A percentile compares a stretch with the other conserved stretches of the same genome.
Evolutionary conservation across 2,888 invertebrate genomes (phyloP).

Genomic region (Anarsia innoxiella): DNA sequence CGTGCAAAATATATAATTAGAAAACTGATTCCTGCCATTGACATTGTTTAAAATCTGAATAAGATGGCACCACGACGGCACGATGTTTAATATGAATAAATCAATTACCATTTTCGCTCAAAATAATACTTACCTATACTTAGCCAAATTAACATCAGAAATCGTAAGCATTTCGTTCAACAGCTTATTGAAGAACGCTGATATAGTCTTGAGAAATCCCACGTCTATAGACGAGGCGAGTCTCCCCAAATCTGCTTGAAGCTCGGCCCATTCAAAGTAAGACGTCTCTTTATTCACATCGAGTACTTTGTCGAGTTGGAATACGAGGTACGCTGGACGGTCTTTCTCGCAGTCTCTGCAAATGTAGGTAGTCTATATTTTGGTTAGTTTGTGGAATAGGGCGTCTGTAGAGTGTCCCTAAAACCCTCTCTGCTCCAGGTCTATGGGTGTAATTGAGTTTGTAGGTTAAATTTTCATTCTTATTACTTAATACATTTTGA

Average conservation of each 20-base stretch:
- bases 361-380: slow-evolving; percentile 13
- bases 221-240: slow-evolving; percentile 73
- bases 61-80: too few relatives aligned
- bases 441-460: too few relatives aligned
- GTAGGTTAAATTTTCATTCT: too few relatives aligned
- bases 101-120: too few relatives aligned
- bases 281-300: slow-evolving; percentile 81
- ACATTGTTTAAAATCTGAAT: too few relatives aligned
- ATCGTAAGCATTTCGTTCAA: slow-evolving; percentile 75
- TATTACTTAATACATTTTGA: too few relatives aligned
- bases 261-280: slow-evolving; percentile 77
- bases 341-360: slow-evolving; percentile 82
- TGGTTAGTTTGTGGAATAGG: too few relatives aligned
- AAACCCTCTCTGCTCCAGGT: too few relatives aligned
- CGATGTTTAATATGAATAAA: too few relatives aligned
- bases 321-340: slow-evolving; percentile 82
- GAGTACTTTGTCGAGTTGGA: slow-evolving; percentile 80
- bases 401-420: too few relatives aligned
- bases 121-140: slow-evolving; percentile 65
- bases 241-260: slow-evolving; percentile 68
- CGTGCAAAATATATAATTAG: too few relatives aligned
- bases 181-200: slow-evolving; percentile 72
- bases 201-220: slow-evolving; percentile 70
- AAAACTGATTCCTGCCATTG: too few relatives aligned
- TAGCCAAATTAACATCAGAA: slow-evolving; percentile 77